Conservation (phyloP, 2,113 vertebrate species). For the Hippocampus abdominalis region DNA sequence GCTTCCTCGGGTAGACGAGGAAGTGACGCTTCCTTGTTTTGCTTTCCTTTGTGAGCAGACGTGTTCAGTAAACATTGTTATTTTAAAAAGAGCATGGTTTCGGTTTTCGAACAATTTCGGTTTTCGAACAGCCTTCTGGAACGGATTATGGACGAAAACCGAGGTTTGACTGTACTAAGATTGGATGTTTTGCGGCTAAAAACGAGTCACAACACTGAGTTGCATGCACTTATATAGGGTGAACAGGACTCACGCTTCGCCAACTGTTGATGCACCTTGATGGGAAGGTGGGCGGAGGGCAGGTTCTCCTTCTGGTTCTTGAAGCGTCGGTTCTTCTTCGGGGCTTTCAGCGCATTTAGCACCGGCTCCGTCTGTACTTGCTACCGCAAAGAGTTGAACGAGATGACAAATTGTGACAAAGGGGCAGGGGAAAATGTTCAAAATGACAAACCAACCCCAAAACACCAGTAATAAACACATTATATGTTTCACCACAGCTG, state of each 20-base stretch:
- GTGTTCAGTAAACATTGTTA: too few species aligned
- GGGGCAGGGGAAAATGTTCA: not conserved
- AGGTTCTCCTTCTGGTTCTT: constrained; percentile 53
- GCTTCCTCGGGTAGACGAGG: too few species aligned
- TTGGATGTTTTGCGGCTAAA: too few species aligned
- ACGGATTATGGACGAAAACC: too few species aligned
- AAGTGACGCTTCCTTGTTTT: too few species aligned
- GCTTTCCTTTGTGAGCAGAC: too few species aligned
- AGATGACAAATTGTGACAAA: constrained; percentile 6
- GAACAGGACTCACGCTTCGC: constrained; percentile 61
- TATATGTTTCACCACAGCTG: constrained; percentile 31
- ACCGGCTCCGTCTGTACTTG: constrained; percentile 69
- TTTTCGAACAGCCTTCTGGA: too few species aligned
- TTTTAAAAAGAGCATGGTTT: too few species aligned
- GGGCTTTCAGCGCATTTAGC: constrained; percentile 62
- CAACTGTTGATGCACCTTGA: constrained; percentile 50
- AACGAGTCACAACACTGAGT: not conserved
- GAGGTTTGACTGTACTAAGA: too few species aligned
- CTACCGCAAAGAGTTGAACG: constrained; percentile 37
- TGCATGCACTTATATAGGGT: not conserved
- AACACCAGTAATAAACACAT: constrained; percentile 7
- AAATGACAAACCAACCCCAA: constrained; percentile 10
- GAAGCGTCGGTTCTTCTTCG: constrained; percentile 46
- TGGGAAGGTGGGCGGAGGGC: constrained; percentile 71
- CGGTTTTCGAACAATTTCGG: too few species aligned